Conservation (phyloP, 2,888 invertebrate species). For the Athalia rosae region DNA sequence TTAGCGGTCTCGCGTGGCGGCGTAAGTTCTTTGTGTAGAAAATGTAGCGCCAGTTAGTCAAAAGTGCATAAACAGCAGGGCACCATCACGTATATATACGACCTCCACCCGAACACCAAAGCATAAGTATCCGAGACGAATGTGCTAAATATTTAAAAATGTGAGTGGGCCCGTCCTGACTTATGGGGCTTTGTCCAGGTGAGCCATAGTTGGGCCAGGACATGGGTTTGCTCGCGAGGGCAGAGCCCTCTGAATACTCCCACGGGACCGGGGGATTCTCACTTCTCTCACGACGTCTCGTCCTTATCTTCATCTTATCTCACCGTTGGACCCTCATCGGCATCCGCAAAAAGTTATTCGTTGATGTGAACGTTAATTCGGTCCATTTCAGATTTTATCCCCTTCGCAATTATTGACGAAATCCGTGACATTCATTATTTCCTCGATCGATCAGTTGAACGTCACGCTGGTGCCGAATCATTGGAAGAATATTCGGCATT, state of each 20-base stretch:
- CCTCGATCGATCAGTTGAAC: constrained; percentile 23
- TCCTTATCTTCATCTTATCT: constrained; percentile 40
- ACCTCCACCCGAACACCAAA: constrained; percentile 48
- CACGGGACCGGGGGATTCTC: constrained; percentile 34
- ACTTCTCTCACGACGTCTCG: constrained; percentile 35
- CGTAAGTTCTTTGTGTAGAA: constrained; percentile 48
- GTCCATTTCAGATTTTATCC: constrained; percentile 18
- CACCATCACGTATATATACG: constrained; percentile 47
- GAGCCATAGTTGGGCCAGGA: constrained; percentile 49
- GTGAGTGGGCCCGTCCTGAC: constrained; percentile 53
- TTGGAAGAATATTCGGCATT: neutral
- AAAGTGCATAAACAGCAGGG: constrained; percentile 56
- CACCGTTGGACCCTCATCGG: neutral
- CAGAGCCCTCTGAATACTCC: constrained; percentile 46
- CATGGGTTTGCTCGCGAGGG: constrained; percentile 38
- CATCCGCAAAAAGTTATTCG: constrained; percentile 31
- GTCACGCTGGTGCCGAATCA: neutral
- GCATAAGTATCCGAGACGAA: constrained; percentile 56
- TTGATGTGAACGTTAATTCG: constrained; percentile 13
- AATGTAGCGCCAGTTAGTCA: constrained; percentile 60
- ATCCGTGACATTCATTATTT: neutral
- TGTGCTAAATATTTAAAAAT: constrained; percentile 51
- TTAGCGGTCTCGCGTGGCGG: constrained; percentile 59
- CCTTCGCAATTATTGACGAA: constrained; percentile 2
- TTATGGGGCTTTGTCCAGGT: constrained; percentile 54